Evolutionary conservation across 2,113 vertebrate species (phyloP).

Genomic region (Thalassoma bifasciatum): DNA sequence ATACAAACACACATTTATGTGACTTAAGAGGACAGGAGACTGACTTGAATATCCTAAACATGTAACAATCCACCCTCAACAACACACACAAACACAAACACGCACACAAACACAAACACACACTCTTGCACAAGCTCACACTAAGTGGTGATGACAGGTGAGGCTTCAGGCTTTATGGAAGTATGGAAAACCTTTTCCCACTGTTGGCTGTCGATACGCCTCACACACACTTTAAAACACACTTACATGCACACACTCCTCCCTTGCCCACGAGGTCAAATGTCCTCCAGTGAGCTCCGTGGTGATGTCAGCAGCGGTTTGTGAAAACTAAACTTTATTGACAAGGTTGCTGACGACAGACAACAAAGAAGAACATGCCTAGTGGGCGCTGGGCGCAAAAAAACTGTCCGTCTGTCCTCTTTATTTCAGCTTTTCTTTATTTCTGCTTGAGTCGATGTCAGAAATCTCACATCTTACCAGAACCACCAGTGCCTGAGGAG

Average conservation of each 20-base stretch:
- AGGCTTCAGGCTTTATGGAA: constrained; percentile 54
- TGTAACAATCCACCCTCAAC: constrained; percentile 25
- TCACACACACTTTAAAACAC: constrained; percentile 6
- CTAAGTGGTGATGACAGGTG: constrained; percentile 62
- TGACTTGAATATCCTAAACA: constrained; percentile 40
- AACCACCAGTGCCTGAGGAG: background rate
- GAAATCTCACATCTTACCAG: constrained; percentile 16
- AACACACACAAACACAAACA: constrained; percentile 36
- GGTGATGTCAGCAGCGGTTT: constrained; percentile 76
- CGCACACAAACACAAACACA: too few relatives aligned
- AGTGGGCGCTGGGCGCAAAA: constrained; percentile 33
- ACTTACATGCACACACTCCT: constrained; percentile 22
- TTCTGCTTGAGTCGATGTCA: constrained; percentile 4
- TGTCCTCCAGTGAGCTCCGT: constrained; percentile 67
- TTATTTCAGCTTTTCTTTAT: background rate
- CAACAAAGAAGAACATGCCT: constrained; percentile 59
- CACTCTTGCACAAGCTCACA: too few relatives aligned
- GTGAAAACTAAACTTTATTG: constrained; percentile 84
- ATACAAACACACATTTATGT: constrained; percentile 25
- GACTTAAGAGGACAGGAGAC: constrained; percentile 16
- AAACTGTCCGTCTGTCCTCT: constrained; percentile 4
- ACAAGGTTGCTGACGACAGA: constrained; percentile 77
- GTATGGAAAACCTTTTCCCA: constrained; percentile 49
- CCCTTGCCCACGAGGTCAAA: constrained; percentile 53
- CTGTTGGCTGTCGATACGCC: constrained; percentile 28